Evolutionary conservation across 2,888 invertebrate species (phyloP).

Genomic region (Brenthis ino): DNA sequence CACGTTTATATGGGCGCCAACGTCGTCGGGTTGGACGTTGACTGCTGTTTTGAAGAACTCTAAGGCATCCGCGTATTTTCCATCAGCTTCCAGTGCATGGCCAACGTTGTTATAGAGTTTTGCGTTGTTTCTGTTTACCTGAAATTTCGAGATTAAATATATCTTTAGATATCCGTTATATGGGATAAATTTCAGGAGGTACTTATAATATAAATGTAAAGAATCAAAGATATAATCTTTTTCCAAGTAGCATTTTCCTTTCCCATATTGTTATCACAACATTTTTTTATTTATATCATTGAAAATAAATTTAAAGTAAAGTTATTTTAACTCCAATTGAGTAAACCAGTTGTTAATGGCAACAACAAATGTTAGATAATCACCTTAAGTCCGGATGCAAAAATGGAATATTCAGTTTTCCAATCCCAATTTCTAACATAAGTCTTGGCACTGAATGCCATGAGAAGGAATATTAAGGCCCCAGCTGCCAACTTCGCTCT

Average conservation of each 20-base stretch:
- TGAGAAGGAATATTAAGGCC: slow-evolving; percentile 85
- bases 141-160: slow-evolving; percentile 52
- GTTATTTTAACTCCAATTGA: background rate
- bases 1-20: slow-evolving; percentile 98
- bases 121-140: slow-evolving; percentile 94
- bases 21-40: slow-evolving; percentile 96
- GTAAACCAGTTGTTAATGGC: background rate
- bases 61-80: slow-evolving; percentile 88
- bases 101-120: slow-evolving; percentile 99
- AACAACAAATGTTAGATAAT: slow-evolving; percentile 5
- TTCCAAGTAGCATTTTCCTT: too few species aligned
- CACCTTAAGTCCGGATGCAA: slow-evolving; percentile 92
- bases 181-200: too few species aligned
- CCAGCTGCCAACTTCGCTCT: slow-evolving; percentile 85
- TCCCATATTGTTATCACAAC: too few species aligned
- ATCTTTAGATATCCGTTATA: too few species aligned
- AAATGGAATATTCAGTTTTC: slow-evolving; percentile 96
- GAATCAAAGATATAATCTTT: too few species aligned
- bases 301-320: too few species aligned
- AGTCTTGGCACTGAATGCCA: slow-evolving; percentile 93
- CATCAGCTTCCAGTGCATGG: slow-evolving; percentile 93
- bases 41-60: slow-evolving; percentile 96
- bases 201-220: too few species aligned
- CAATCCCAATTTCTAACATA: slow-evolving; percentile 95
- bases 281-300: too few species aligned